These are phyloP conservation scores for Danaus chrysippus DNA, from an alignment of 2,888 invertebrate species.

Conservation along the genomic window DNA sequence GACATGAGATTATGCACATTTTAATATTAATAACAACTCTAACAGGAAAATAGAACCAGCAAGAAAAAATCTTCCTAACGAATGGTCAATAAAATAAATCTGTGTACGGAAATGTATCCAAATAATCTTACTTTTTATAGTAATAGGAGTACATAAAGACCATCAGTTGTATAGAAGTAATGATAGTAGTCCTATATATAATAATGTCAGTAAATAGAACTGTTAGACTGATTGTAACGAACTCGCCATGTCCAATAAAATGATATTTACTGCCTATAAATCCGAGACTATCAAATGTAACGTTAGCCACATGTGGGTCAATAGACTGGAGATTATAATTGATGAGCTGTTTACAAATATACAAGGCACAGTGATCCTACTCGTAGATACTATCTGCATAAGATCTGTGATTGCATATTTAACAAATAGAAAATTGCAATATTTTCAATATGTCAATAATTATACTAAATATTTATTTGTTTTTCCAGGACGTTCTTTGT, in stretches of 20 bases:
- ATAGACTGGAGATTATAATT: neutral
- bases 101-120: too few relatives aligned
- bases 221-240: conserved; percentile 3
- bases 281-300: conserved; percentile 1
- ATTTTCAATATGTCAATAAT: too few relatives aligned
- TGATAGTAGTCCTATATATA: neutral
- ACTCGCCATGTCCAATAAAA: conserved; percentile 4
- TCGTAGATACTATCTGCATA: neutral
- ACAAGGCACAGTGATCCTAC: neutral
- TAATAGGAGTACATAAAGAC: neutral
- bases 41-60: too few relatives aligned
- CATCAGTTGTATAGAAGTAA: neutral
- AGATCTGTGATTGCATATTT: neutral
- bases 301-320: neutral
- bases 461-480: too few relatives aligned
- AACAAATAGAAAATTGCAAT: neutral
- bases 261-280: conserved; percentile 3
- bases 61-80: too few relatives aligned
- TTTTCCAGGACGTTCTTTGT: too few relatives aligned
- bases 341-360: conserved; percentile 2
- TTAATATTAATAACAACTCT: neutral
- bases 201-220: neutral
- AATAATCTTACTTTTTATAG: too few relatives aligned
- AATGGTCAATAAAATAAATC: too few relatives aligned
- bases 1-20: neutral